phyloP scores from a whole-genome alignment of 2,888 invertebrate genomes.

The Tyria jacobaeae region DNA sequence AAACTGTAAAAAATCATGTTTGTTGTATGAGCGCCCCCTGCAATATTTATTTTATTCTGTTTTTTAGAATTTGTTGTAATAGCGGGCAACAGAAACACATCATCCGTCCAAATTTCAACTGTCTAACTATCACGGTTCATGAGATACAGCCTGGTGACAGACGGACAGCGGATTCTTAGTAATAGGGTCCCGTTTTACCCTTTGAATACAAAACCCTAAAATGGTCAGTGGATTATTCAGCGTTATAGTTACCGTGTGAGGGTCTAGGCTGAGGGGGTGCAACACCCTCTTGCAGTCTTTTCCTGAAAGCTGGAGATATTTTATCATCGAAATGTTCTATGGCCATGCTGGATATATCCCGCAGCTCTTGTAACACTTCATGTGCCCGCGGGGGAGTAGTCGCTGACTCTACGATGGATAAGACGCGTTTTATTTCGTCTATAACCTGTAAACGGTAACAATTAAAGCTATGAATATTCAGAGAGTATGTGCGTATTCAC shows the following conservation, averaged over 20 bases:
- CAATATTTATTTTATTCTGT: too few species aligned
- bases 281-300: slow-evolving; percentile 67
- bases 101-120: too few species aligned
- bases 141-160: too few species aligned
- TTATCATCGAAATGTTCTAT: slow-evolving; percentile 98
- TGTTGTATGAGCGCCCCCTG: too few species aligned
- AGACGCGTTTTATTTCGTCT: slow-evolving; percentile 93
- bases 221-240: too few species aligned
- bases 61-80: too few species aligned
- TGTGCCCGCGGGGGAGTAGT: slow-evolving; percentile 90
- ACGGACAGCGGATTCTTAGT: too few species aligned
- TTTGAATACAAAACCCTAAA: too few species aligned
- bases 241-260: slow-evolving; percentile 47
- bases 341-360: slow-evolving; percentile 97
- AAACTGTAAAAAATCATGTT: too few species aligned
- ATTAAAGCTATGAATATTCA: background rate
- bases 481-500: background rate
- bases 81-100: too few species aligned
- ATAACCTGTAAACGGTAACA: slow-evolving; percentile 87
- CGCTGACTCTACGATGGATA: slow-evolving; percentile 89
- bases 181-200: too few species aligned
- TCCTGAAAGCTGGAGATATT: slow-evolving; percentile 85
- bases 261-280: slow-evolving; percentile 56
- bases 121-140: too few species aligned
- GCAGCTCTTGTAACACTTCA: slow-evolving; percentile 94